phyloP scores from a whole-genome alignment of 2,113 vertebrate species.

The Sinosuthora webbiana region DNA sequence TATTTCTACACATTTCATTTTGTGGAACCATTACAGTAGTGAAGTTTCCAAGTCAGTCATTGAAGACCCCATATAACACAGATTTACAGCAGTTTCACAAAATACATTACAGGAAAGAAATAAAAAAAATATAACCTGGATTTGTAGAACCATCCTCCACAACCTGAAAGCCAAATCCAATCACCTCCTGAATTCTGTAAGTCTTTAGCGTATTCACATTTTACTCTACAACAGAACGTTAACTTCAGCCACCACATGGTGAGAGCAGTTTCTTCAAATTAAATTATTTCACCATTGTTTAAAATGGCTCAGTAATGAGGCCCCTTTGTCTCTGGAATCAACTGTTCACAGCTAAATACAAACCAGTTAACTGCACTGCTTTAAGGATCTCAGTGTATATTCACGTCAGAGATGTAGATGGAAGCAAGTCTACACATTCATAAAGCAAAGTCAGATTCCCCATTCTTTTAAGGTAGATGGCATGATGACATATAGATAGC shows the following conservation, averaged over 20 bases:
- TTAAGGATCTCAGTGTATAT: background rate
- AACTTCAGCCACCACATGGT: background rate
- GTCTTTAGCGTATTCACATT: background rate
- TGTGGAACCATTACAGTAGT: background rate
- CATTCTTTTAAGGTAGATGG: background rate
- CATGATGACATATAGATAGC: background rate
- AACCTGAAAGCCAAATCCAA: background rate
- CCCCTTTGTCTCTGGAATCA: background rate
- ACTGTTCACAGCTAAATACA: background rate
- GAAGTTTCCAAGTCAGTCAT: background rate
- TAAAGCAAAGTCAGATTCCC: background rate
- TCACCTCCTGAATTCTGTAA: background rate
- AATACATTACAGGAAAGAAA: background rate
- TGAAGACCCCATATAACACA: background rate
- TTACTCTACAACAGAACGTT: background rate
- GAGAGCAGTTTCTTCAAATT: background rate
- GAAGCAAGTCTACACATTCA: background rate
- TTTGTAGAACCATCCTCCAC: background rate
- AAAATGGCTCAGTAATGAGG: background rate
- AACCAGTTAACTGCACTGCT: background rate
- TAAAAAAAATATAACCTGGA: background rate
- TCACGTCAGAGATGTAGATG: rapidly evolving
- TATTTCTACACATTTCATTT: background rate
- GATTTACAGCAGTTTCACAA: background rate
- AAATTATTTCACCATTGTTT: background rate